These are phyloP conservation scores for Drosophila subquinaria DNA, from an alignment of 2,888 invertebrate species.

Conservation along the genomic window DNA sequence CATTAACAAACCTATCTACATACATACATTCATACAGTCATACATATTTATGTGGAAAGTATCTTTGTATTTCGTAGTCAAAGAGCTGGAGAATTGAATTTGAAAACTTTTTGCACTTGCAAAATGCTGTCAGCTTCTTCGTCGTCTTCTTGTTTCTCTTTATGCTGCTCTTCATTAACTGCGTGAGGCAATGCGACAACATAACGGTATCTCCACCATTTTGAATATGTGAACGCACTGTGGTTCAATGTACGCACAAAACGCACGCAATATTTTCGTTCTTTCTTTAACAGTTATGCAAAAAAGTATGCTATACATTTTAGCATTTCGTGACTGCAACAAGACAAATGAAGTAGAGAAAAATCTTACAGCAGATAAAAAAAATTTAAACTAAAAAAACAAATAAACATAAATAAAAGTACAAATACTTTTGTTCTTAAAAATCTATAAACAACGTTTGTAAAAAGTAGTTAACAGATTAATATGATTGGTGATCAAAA, in stretches of 20 bases:
- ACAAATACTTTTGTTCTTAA: no score
- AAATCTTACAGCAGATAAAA: no score
- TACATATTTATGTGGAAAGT: neutral
- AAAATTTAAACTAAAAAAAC: no score
- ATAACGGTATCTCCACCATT: slow-evolving; percentile 32
- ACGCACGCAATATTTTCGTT: neutral
- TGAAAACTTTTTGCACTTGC: slow-evolving; percentile 23
- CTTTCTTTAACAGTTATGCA: neutral
- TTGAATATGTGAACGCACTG: slow-evolving; percentile 33
- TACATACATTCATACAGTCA: neutral
- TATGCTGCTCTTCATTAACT: slow-evolving; percentile 17
- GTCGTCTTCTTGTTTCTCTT: neutral
- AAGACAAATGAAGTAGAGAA: no score
- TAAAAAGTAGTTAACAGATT: no score
- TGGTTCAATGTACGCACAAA: slow-evolving; percentile 19
- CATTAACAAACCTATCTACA: neutral
- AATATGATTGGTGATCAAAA: neutral
- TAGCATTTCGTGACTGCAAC: neutral
- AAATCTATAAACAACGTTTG: no score
- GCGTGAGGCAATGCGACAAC: slow-evolving; percentile 21
- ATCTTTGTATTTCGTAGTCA: neutral
- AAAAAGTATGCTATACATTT: slow-evolving; percentile 27
- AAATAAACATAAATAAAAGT: no score
- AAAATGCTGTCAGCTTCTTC: slow-evolving; percentile 10
- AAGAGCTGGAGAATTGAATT: slow-evolving; percentile 23